Evolutionary conservation across 2,888 invertebrate species (phyloP).

Genomic region (Homarus gammarus): DNA sequence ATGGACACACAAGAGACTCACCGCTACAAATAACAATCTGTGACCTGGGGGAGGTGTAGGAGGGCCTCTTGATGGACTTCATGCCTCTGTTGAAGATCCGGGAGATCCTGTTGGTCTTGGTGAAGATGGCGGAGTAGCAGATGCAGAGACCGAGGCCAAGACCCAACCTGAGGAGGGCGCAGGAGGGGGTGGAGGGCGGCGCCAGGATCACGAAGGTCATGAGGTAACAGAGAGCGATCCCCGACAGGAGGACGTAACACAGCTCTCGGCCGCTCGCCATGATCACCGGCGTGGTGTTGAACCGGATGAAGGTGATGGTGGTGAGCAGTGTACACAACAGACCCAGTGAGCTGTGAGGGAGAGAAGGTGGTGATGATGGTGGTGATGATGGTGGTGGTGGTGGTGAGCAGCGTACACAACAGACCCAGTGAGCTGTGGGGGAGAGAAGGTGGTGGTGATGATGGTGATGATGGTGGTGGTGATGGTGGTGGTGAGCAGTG

Average conservation of each 20-base stretch:
- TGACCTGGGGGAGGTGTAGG: conserved; percentile 87
- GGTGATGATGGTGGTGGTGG: neutral
- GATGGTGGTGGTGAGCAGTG: no score
- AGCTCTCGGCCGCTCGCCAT: conserved; percentile 89
- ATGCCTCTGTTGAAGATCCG: conserved; percentile 87
- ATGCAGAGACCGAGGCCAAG: conserved; percentile 87
- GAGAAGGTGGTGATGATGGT: conserved; percentile 79
- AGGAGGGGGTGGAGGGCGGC: conserved; percentile 84
- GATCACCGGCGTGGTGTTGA: conserved; percentile 85
- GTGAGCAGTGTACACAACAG: conserved; percentile 84
- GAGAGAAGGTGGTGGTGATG: neutral
- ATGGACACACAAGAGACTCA: no score
- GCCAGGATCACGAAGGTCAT: conserved; percentile 87
- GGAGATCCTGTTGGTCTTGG: conserved; percentile 84
- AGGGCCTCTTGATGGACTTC: conserved; percentile 85
- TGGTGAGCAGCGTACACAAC: conserved; percentile 78
- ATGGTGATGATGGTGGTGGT: no score
- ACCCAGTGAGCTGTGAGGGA: conserved; percentile 80
- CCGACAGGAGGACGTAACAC: conserved; percentile 87
- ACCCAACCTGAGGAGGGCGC: conserved; percentile 84
- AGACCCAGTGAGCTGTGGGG: no score
- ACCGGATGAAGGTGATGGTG: conserved; percentile 84
- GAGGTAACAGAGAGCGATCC: conserved; percentile 85
- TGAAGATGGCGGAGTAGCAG: conserved; percentile 87
- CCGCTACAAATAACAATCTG: conserved; percentile 86